Evolutionary conservation across 2,797 vertebrate genomes (phyloP), one percentile per base, ranked within the genome.

Genomic region (Graptemys geographica): DNA sequence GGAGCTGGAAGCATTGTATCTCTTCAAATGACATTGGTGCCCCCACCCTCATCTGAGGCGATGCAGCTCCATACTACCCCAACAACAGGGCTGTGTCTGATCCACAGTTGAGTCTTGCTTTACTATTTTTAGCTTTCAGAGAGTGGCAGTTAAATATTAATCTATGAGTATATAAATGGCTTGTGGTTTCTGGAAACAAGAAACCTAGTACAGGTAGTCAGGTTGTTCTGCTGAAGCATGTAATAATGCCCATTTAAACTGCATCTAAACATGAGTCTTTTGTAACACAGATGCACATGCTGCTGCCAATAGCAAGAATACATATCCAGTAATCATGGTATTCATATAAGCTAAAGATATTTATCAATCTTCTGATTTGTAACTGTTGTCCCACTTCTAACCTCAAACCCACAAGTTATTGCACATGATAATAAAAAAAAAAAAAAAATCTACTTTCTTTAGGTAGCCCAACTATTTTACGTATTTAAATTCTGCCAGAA

Each of bases 401-500:
- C 37, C 65, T 41, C 28, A 47, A 69, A 19, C 80, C 88, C 76
- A 33, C 51, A 96, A 96, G 96, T 96, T 92, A 93, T 76, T 51
- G 37, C 37, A 87, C 49, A 89, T 90, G 83, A 89, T 87, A 96
- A 79, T 82, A 89, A 89, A 86, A 88, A 55, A 55, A 55, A 93
- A 5, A 78, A 9, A 83, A 8, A 79, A 79, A 89, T 80, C 88
- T 3, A 88, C 93, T 96, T 97, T 84, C 93, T 96, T 94, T 87
- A 95, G 94, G 92, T 96, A 85, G 91, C 79, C 79, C 47, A 83
- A 57, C 44, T 94, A 84, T 82, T 97, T 90, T 82, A 88, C 79
- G 96, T 94, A 87, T 81, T 96, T 96, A 55, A 28, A 23, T 55
- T 81, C 52, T 84, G 90, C 96, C 96, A 96, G 94, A 96, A 78